phyloP scores from a whole-genome alignment of 2,888 invertebrate species.

The Drosophila anomelani region DNA sequence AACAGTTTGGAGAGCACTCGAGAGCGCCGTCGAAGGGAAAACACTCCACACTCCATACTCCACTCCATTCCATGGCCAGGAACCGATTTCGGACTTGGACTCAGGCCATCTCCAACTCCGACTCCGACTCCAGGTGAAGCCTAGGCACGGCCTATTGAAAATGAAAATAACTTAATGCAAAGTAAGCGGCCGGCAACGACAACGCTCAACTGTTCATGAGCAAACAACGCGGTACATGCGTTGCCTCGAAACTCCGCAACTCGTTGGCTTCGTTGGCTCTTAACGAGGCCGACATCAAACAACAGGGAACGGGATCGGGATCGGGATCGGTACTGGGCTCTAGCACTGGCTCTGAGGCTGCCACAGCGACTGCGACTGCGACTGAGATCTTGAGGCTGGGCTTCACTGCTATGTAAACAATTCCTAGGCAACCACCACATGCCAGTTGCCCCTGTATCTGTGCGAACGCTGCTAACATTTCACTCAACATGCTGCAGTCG shows the following conservation, averaged over 20 bases:
- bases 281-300: conserved; percentile 83
- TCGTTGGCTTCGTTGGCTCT: conserved; percentile 82
- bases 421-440: conserved; percentile 63
- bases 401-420: conserved; percentile 77
- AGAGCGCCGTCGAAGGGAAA: conserved; percentile 68
- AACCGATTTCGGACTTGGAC: conserved; percentile 27
- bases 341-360: background rate
- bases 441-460: conserved; percentile 31
- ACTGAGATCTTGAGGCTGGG: conserved; percentile 41
- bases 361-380: background rate
- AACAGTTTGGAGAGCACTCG: conserved; percentile 79
- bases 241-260: conserved; percentile 66
- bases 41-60: conserved; percentile 69
- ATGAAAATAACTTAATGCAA: conserved; percentile 80
- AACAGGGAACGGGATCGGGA: conserved; percentile 39
- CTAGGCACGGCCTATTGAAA: conserved; percentile 76
- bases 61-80: conserved; percentile 57
- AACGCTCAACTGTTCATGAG: conserved; percentile 74
- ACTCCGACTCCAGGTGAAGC: conserved; percentile 13
- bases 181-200: conserved; percentile 69
- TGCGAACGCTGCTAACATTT: conserved; percentile 66
- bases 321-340: conserved; percentile 6
- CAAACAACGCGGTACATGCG: conserved; percentile 62
- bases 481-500: conserved; percentile 69
- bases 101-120: conserved; percentile 6